Conservation (phyloP, 2,888 invertebrate genomes). For the Siphlonurus alternatus region DNA sequence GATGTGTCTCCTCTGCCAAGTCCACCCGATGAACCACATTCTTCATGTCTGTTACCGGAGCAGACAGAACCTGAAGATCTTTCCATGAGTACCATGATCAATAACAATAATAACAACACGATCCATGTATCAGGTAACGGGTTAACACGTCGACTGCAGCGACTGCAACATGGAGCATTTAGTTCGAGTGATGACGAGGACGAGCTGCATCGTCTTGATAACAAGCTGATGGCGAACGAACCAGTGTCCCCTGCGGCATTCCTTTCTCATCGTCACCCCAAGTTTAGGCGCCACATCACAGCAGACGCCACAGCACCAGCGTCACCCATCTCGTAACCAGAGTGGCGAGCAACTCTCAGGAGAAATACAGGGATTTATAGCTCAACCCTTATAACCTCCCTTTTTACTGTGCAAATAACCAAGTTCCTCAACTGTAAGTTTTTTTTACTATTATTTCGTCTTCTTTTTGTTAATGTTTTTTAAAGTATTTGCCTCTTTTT, state of each 20-base stretch:
- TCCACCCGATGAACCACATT: conserved; percentile 4
- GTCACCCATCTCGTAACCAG: background rate
- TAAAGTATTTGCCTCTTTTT: background rate
- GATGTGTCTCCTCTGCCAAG: background rate
- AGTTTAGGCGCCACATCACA: background rate
- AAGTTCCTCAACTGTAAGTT: background rate
- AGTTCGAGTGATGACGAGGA: background rate
- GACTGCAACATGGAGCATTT: background rate
- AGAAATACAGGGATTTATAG: background rate
- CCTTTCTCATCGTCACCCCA: background rate
- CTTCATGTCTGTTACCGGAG: conserved; percentile 37
- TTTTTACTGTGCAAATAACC: background rate
- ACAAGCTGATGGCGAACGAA: background rate
- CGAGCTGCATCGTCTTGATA: background rate
- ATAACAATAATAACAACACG: background rate
- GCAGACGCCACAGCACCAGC: background rate
- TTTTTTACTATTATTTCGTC: too few relatives aligned
- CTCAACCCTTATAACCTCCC: background rate
- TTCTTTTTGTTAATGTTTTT: background rate
- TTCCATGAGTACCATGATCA: conserved; percentile 35
- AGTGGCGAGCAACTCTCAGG: background rate
- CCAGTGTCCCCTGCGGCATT: background rate
- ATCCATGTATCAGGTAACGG: background rate
- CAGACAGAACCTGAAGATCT: conserved; percentile 87
- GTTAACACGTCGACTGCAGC: background rate